Percentiles rank a stretch among this genome's conserved stretches.
phyloP scores from a whole-genome alignment of 2,888 invertebrate genomes.

The Nezara viridula region DNA sequence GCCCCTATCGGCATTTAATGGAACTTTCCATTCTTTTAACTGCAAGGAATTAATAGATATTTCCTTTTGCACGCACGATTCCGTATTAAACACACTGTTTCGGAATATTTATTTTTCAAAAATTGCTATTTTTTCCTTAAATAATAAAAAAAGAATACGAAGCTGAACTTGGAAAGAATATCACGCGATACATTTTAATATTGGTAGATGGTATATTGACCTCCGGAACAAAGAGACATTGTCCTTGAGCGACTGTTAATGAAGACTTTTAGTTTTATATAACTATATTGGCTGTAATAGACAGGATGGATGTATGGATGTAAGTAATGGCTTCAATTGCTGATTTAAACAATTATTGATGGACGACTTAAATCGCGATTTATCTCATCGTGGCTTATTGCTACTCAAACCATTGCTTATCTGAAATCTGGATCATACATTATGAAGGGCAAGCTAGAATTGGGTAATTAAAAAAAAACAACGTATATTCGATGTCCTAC shows the following conservation, averaged over 20 bases:
- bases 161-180: neutral
- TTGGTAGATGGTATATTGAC: neutral
- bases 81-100: neutral
- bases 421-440: neutral
- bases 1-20: neutral
- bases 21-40: neutral
- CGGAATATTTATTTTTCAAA: neutral
- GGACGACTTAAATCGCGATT: neutral
- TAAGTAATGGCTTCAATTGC: neutral
- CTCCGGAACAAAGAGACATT: neutral
- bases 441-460: neutral
- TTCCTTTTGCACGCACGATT: neutral
- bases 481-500: no score
- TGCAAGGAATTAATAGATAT: neutral
- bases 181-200: neutral
- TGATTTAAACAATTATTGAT: neutral
- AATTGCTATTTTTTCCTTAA: neutral
- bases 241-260: neutral
- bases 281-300: slow-evolving; percentile 10
- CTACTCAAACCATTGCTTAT: neutral
- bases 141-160: neutral
- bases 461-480: no score
- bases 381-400: neutral
- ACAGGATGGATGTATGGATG: neutral
- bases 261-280: slow-evolving; percentile 23